These are phyloP conservation scores for Acleris literana DNA, from an alignment of 2,888 invertebrate genomes.

Conservation along the genomic window DNA sequence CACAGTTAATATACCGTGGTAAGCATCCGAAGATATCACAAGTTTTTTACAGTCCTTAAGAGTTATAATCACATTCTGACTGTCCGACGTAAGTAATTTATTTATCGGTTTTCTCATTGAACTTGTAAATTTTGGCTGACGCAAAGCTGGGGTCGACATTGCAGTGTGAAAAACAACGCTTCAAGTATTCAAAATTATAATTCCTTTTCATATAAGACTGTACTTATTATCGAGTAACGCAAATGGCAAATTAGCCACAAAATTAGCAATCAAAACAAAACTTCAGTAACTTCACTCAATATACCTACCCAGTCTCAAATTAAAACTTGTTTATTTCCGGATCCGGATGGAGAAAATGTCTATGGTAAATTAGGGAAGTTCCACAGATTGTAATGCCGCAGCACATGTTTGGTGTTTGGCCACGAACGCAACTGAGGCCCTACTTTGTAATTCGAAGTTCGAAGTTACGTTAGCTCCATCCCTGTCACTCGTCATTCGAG, in stretches of 20 bases:
- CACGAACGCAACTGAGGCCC: too few relatives aligned
- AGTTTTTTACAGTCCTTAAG: slow-evolving; percentile 56
- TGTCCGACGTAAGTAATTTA: slow-evolving; percentile 23
- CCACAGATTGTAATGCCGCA: too few relatives aligned
- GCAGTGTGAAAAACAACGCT: not conserved
- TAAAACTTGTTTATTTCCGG: slow-evolving; percentile 2
- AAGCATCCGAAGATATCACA: slow-evolving; percentile 61
- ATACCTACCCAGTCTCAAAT: too few relatives aligned
- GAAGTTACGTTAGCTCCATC: too few relatives aligned
- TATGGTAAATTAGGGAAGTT: not conserved
- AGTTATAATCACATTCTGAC: slow-evolving; percentile 58
- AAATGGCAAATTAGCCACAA: not conserved
- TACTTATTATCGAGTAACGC: not conserved
- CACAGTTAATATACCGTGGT: slow-evolving; percentile 59
- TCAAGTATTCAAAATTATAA: too few relatives aligned
- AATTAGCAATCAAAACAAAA: not conserved
- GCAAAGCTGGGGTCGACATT: slow-evolving; percentile 31
- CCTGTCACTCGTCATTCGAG: too few relatives aligned
- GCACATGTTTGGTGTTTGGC: too few relatives aligned
- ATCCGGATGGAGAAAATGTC: slow-evolving; percentile 1
- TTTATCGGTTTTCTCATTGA: slow-evolving; percentile 7
- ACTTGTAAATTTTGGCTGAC: slow-evolving; percentile 47
- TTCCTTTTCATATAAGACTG: too few relatives aligned
- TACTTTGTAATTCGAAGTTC: too few relatives aligned
- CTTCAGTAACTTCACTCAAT: slow-evolving; percentile 1